Percentiles rank a stretch among this genome's conserved stretches.
phyloP scores from a whole-genome alignment of 2,797 vertebrate genomes.

The Poliocrania exsul region DNA sequence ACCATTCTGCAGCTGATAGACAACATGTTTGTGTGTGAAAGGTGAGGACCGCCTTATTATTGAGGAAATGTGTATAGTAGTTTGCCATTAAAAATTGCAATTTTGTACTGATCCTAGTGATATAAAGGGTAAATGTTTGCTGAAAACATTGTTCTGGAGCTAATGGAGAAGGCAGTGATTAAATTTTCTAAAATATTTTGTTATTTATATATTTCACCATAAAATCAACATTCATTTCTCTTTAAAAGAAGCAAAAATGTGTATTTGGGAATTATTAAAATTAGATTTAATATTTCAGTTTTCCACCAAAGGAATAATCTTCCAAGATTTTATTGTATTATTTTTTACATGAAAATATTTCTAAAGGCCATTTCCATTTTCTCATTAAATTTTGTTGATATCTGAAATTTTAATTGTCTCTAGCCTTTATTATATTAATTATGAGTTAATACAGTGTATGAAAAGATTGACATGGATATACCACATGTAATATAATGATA shows the following conservation, averaged over 20 bases:
- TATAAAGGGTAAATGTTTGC: neutral
- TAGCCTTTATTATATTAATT: neutral
- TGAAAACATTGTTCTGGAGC: fast-evolving
- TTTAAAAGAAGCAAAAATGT: neutral
- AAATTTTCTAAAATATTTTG: neutral
- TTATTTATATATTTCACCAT: neutral
- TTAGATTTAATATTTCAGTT: neutral
- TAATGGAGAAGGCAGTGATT: neutral
- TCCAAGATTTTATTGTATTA: neutral
- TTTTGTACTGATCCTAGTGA: neutral
- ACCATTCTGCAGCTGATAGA: neutral
- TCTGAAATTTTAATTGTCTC: neutral
- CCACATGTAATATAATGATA: neutral
- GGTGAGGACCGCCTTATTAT: neutral
- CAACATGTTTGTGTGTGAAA: neutral
- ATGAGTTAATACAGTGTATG: neutral
- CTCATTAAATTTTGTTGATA: neutral
- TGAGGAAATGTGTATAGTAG: neutral
- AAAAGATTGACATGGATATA: neutral
- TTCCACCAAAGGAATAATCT: neutral
- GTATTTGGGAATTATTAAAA: neutral
- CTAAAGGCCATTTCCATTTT: neutral
- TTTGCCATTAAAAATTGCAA: neutral
- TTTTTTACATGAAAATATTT: neutral
- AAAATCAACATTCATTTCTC: neutral